Evolutionary conservation across 2,113 vertebrate species (phyloP), one percentile per base, ranked within the genome.

Genomic region (Sorex araneus): DNA sequence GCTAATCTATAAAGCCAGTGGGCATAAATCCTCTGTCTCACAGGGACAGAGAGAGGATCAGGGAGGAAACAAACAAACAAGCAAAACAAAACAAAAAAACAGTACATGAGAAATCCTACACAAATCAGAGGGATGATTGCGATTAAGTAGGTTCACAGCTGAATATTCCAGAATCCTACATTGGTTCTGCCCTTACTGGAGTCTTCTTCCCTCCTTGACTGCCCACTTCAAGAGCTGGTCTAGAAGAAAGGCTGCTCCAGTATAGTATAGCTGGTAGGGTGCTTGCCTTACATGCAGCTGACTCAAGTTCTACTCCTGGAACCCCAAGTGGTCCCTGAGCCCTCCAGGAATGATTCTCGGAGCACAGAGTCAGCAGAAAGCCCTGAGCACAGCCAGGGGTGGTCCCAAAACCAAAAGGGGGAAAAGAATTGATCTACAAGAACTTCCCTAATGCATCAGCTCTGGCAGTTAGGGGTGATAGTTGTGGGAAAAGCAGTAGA

Each of bases 1-100:
- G 43, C 85, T 92, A 28, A 2, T 75, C 60, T 81, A 36, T 73
- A 87, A 73, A 84, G 30, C 43, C 36, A 84, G 43, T 43, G 18
- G 36, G 32, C 21, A 4, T 15, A 57, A 66, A n/a, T 45, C 54
- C 64, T 60, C 47, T 4, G 0, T n/a, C 21, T 70, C 47, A 36
- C 36, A 70, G 69, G 32, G 50, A 66, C 8, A 23, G 60, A 18
- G 60, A 18, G 70, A 66, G 4, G 16, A 40, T 43, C 88, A 63
- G 45, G n/a, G 50, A 79, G 36, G 40, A 27, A 77, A 57, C 50
- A 18, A 1, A 27, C n/a, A 79, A 47, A 23, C 28, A 3, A n/a
- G n/a, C n/a, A n/a, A n/a, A n/a, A n/a, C n/a, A n/a, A n/a, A 54
- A 54, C 50, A 18, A 1, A 27, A 36, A 79, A 47, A 23, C 28